Evolutionary conservation across 2,888 invertebrate species (phyloP).

Genomic region (Metalampra italica): DNA sequence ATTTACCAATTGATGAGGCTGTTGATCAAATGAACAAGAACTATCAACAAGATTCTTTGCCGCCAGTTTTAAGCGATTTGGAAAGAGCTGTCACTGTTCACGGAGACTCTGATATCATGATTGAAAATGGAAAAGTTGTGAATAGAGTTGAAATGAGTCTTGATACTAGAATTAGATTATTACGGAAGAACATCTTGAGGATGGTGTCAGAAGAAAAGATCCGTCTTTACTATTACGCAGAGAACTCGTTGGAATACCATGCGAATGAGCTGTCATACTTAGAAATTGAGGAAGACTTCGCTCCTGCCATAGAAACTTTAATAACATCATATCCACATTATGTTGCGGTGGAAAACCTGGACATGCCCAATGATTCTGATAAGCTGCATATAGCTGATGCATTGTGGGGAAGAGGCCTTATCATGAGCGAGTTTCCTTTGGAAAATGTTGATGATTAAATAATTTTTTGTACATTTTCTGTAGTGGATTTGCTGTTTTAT

Average conservation of each 20-base stretch:
- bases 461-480: conserved; percentile 17
- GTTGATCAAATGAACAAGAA: conserved; percentile 92
- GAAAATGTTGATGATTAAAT: conserved; percentile 64
- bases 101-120: conserved; percentile 84
- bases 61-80: conserved; percentile 84
- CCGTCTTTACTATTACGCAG: conserved; percentile 88
- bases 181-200: conserved; percentile 75
- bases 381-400: conserved; percentile 83
- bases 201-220: conserved; percentile 82
- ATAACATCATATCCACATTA: conserved; percentile 88
- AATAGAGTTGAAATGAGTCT: conserved; percentile 83
- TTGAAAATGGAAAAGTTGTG: conserved; percentile 78
- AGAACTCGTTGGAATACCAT: conserved; percentile 92
- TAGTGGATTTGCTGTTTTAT: neutral
- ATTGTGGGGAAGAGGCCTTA: conserved; percentile 89
- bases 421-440: conserved; percentile 84
- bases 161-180: conserved; percentile 80
- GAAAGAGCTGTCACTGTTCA: conserved; percentile 85
- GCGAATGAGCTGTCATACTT: conserved; percentile 84
- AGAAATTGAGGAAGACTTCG: conserved; percentile 83
- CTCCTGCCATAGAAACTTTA: conserved; percentile 84
- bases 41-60: conserved; percentile 91
- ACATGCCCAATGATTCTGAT: conserved; percentile 79
- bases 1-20: conserved; percentile 85
- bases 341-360: conserved; percentile 84